Percentiles rank a stretch among this genome's conserved stretches.
These are phyloP conservation scores for Gymnothorax reevesii DNA, from an alignment of 2,797 vertebrate genomes.

Conservation along the genomic window DNA sequence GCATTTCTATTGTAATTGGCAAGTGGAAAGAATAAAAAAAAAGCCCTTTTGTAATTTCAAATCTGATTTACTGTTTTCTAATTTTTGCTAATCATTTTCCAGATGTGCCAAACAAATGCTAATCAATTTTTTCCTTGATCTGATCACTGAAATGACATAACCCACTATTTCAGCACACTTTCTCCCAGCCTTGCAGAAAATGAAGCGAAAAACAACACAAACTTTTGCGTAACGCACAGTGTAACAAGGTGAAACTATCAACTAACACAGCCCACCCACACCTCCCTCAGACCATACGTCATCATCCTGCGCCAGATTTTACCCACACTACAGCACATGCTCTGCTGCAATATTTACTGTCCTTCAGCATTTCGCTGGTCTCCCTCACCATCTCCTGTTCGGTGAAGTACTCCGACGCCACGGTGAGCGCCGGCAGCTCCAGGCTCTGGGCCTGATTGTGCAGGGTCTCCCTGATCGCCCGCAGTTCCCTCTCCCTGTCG, in stretches of 20 bases:
- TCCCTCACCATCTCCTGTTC: constrained; percentile 86
- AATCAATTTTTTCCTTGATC: too few species aligned
- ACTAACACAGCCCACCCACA: background rate
- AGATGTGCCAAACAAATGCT: too few species aligned
- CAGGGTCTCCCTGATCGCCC: constrained; percentile 78
- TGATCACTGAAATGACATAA: too few species aligned
- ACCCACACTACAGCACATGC: background rate
- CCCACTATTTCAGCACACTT: background rate
- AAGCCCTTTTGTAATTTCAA: too few species aligned
- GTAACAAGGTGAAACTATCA: background rate
- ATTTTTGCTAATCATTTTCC: too few species aligned
- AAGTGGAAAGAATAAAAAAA: too few species aligned
- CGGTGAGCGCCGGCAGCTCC: constrained; percentile 67
- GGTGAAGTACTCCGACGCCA: constrained; percentile 86
- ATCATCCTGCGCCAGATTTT: background rate
- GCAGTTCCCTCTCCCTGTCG: constrained; percentile 81
- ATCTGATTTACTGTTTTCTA: too few species aligned
- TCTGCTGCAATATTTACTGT: too few species aligned
- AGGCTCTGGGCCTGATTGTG: constrained; percentile 81
- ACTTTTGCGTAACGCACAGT: too few species aligned
- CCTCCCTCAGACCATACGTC: background rate
- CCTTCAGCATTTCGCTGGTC: too few species aligned
- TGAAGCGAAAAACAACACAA: too few species aligned
- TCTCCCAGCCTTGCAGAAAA: background rate
- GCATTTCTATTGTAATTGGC: too few species aligned